phyloP scores from a whole-genome alignment of 2,797 vertebrate species.

The Acanthurus lineatus region DNA sequence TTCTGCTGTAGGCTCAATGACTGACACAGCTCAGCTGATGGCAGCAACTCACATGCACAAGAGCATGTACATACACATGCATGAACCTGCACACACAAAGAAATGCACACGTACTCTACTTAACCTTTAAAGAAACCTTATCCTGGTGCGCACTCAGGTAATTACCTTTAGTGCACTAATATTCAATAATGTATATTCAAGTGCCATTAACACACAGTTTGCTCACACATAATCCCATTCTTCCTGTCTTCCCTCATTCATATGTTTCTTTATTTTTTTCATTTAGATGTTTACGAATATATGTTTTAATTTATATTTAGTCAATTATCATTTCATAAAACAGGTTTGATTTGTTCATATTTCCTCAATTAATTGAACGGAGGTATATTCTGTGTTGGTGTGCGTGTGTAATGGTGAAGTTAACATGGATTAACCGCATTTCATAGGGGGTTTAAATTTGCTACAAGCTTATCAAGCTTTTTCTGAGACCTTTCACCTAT shows the following conservation, averaged over 20 bases:
- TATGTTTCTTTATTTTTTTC: not conserved
- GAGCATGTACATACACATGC: not conserved
- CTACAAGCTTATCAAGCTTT: slow-evolving; percentile 34
- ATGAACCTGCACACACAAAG: not conserved
- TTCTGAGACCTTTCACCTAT: slow-evolving; percentile 39
- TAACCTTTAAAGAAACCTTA: slow-evolving; percentile 60
- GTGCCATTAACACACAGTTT: slow-evolving; percentile 10
- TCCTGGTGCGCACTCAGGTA: slow-evolving; percentile 39
- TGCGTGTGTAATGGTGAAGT: slow-evolving; percentile 4
- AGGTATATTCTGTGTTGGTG: not conserved
- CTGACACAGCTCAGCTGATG: slow-evolving; percentile 58
- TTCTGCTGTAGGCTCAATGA: slow-evolving; percentile 73
- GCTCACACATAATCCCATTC: not conserved
- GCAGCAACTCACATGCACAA: slow-evolving; percentile 28
- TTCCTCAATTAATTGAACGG: not conserved
- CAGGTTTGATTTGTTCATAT: not conserved
- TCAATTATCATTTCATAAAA: not conserved
- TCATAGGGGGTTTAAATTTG: slow-evolving; percentile 45
- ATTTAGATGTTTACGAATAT: not conserved
- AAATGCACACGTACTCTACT: slow-evolving; percentile 35
- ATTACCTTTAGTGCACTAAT: slow-evolving; percentile 48
- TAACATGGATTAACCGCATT: slow-evolving; percentile 61
- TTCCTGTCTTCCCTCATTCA: not conserved
- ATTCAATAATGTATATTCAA: slow-evolving; percentile 45
- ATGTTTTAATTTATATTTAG: not conserved